These are phyloP conservation scores for Cryptomyrus ogoouensis DNA, from an alignment of 2,113 vertebrate genomes.

Conservation along the genomic window DNA sequence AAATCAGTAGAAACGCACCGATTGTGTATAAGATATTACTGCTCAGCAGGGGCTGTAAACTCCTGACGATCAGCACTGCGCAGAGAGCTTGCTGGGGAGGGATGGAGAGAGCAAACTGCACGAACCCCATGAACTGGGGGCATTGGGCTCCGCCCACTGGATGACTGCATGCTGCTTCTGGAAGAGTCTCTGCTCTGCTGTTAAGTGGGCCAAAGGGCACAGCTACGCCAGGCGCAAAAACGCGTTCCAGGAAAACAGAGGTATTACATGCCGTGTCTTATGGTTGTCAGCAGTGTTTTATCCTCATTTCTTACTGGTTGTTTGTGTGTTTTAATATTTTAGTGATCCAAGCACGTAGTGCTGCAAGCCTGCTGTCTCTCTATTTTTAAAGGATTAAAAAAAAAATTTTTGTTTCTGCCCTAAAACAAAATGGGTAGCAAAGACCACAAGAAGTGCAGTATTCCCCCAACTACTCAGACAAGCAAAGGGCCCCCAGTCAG, in stretches of 20 bases:
- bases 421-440: background rate
- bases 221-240: background rate
- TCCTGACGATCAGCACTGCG: background rate
- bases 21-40: background rate
- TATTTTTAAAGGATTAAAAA: background rate
- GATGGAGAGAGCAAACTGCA: background rate
- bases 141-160: background rate
- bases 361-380: background rate
- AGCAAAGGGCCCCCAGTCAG: background rate
- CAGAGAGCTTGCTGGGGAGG: background rate
- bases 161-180: background rate
- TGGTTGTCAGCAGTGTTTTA: background rate
- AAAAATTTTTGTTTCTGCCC: background rate
- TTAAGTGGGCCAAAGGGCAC: slow-evolving; percentile 8
- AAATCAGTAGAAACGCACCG: background rate
- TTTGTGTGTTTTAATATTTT: background rate
- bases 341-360: background rate
- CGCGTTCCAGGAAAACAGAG: background rate
- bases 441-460: background rate
- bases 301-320: background rate
- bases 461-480: background rate
- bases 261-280: background rate
- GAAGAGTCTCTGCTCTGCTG: background rate
- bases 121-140: background rate
- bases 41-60: background rate